Evolutionary conservation across 2,113 vertebrate species (phyloP).

Genomic region (Probosciger aterrimus): DNA sequence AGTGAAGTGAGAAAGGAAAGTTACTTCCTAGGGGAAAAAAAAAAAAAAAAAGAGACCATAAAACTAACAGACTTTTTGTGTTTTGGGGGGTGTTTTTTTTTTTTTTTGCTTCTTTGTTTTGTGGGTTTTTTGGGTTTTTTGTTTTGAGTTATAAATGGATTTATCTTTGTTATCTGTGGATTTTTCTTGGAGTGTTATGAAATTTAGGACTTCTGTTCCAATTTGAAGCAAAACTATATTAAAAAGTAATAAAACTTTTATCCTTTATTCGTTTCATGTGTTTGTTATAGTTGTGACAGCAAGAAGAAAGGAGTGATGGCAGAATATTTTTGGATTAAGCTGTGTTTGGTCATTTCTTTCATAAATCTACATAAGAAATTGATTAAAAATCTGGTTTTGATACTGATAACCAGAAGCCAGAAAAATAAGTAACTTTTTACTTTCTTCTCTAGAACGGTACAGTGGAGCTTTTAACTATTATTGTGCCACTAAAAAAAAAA

Average conservation of each 20-base stretch:
- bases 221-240: background rate
- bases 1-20: background rate
- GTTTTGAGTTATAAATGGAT: background rate
- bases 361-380: background rate
- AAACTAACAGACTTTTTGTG: background rate
- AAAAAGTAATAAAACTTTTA: background rate
- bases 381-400: background rate
- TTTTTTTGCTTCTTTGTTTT: background rate
- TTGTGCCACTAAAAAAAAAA: background rate
- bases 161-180: background rate
- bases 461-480: background rate
- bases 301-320: background rate
- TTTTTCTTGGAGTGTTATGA: fast-evolving
- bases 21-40: background rate
- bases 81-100: background rate
- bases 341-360: background rate
- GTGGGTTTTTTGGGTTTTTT: background rate
- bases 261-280: background rate
- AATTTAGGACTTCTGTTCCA: background rate
- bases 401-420: background rate
- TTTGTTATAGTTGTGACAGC: background rate
- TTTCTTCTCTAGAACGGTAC: background rate
- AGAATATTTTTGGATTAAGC: background rate
- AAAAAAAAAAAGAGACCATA: no score
- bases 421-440: background rate